Evolutionary conservation across 2,113 vertebrate species (phyloP).

Genomic region (Gobio gobio): DNA sequence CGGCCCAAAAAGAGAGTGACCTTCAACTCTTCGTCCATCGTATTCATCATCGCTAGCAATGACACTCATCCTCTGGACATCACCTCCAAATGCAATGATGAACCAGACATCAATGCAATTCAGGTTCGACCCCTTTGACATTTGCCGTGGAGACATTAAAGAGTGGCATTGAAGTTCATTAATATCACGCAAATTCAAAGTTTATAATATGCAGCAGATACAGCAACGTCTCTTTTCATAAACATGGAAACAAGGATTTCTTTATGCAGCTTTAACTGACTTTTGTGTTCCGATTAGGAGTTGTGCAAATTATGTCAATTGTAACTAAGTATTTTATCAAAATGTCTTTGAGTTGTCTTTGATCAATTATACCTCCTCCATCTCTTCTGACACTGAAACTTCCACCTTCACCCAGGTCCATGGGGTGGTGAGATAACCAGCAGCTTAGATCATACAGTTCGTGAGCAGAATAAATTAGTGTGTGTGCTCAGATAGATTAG

Average conservation of each 20-base stretch:
- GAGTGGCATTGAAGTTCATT: not conserved
- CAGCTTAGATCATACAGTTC: not conserved
- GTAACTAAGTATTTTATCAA: not conserved
- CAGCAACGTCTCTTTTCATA: not conserved
- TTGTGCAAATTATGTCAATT: not conserved
- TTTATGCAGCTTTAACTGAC: not conserved
- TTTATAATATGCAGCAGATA: not conserved
- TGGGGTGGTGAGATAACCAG: not conserved
- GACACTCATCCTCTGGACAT: slow-evolving; percentile 78
- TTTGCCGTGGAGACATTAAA: not conserved
- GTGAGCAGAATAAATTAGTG: slow-evolving; percentile 26
- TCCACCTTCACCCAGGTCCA: slow-evolving; percentile 2
- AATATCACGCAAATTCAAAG: not conserved
- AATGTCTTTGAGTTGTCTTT: not conserved
- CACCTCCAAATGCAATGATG: slow-evolving; percentile 63
- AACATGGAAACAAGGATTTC: not conserved
- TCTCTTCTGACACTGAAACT: not conserved
- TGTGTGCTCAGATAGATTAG: not conserved
- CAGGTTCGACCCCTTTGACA: slow-evolving; percentile 85
- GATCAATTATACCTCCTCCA: not conserved
- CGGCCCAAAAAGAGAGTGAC: slow-evolving; percentile 92
- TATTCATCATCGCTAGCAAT: slow-evolving; percentile 89
- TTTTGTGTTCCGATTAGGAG: not conserved
- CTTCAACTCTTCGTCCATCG: slow-evolving; percentile 89
- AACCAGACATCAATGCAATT: slow-evolving; percentile 78